Conservation (phyloP, 2,113 vertebrate species). For the Capra hircus region DNA sequence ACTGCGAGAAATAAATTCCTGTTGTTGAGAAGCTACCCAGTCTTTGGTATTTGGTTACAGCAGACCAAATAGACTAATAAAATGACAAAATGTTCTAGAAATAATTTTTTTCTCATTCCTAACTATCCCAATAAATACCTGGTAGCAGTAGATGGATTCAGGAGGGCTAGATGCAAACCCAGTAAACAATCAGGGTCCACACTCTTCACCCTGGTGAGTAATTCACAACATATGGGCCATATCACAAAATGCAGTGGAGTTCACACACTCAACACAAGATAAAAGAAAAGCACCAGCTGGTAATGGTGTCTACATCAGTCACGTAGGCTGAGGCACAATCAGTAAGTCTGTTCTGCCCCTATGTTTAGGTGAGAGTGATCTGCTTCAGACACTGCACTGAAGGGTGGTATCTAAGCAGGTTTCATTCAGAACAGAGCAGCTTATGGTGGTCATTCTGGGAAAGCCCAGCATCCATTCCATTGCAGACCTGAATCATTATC, state of each 20-base stretch:
- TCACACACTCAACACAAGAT: neutral
- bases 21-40: neutral
- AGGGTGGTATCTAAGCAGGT: neutral
- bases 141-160: neutral
- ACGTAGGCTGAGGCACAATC: neutral
- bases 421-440: neutral
- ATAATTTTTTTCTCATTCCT: neutral
- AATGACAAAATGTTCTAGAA: neutral
- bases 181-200: neutral
- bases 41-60: neutral
- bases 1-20: neutral
- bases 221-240: neutral
- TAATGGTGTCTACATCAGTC: neutral
- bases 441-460: neutral
- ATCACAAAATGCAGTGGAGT: neutral
- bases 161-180: neutral
- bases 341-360: neutral
- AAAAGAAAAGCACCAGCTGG: neutral
- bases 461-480: neutral
- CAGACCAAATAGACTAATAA: neutral
- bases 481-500: neutral
- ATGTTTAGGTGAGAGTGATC: neutral
- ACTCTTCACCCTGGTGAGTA: neutral
- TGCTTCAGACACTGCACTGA: neutral
- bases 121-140: neutral